A percentile compares a stretch with the other conserved stretches of the same genome.
Evolutionary conservation across 2,113 vertebrate genomes (phyloP).

Genomic region (Petrocephalus zakoni): DNA sequence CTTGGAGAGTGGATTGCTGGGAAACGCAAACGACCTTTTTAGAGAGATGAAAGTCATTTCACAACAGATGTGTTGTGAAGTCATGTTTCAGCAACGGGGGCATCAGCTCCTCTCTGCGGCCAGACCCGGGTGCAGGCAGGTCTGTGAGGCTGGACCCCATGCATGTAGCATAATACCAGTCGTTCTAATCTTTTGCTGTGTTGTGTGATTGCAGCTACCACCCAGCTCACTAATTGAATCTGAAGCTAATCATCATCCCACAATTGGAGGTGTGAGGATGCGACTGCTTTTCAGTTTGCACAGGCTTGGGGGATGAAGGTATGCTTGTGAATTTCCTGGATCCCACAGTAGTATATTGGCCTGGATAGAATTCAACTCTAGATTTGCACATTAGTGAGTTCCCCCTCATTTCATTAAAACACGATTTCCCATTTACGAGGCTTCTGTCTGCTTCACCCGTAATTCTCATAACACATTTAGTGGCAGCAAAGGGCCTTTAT

Average conservation of each 20-base stretch:
- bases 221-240: not conserved
- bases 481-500: not conserved
- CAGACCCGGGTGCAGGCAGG: not conserved
- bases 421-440: not conserved
- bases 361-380: not conserved
- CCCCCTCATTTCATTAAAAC: not conserved
- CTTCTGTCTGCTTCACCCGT: not conserved
- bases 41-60: slow-evolving; percentile 1
- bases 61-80: not conserved
- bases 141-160: not conserved
- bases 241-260: not conserved
- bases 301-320: not conserved
- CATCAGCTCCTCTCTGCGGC: not conserved
- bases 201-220: not conserved
- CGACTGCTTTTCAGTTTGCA: not conserved
- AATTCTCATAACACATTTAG: not conserved
- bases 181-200: not conserved
- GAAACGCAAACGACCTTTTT: not conserved
- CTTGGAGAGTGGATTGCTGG: not conserved
- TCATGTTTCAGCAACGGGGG: not conserved
- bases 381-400: not conserved
- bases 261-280: not conserved
- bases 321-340: not conserved
- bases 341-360: not conserved
- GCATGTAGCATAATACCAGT: not conserved